A percentile compares a stretch with the other conserved stretches of the same genome.
Evolutionary conservation across 1,140 invertebrate genomes (phyloP).

Genomic region (Leptinotarsa texana): DNA sequence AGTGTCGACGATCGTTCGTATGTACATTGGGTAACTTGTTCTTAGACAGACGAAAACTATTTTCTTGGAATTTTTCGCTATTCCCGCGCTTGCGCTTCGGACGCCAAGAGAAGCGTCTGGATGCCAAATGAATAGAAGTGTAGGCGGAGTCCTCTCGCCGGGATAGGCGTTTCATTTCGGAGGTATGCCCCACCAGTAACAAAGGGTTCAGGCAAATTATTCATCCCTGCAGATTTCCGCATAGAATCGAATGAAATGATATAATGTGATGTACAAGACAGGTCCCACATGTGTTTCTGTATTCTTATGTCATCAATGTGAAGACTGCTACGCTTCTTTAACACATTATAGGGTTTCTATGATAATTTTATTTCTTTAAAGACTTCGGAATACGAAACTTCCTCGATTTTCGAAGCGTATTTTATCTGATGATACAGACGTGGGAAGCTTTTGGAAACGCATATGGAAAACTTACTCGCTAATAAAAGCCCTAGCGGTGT

Average conservation of each 20-base stretch:
- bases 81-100: conserved; percentile 42
- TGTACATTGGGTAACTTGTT: conserved; percentile 12
- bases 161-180: conserved; percentile 48
- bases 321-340: conserved; percentile 28
- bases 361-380: conserved; percentile 37
- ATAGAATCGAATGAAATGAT: conserved; percentile 46
- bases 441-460: not conserved
- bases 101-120: conserved; percentile 41
- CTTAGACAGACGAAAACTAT: conserved; percentile 30
- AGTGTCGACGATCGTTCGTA: not conserved
- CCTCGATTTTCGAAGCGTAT: not conserved
- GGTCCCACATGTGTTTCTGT: conserved; percentile 41
- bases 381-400: not conserved
- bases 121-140: conserved; percentile 50
- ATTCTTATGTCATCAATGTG: conserved; percentile 24
- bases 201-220: conserved; percentile 53
- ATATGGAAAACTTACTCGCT: not conserved
- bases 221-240: conserved; percentile 53
- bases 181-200: conserved; percentile 53
- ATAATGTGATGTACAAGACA: conserved; percentile 29
- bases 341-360: conserved; percentile 41
- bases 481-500: not conserved
- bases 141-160: conserved; percentile 48
- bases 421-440: conserved; percentile 17
- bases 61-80: conserved; percentile 48